phyloP scores from a whole-genome alignment of 2,113 vertebrate species.

The Hippopotamus amphibius region DNA sequence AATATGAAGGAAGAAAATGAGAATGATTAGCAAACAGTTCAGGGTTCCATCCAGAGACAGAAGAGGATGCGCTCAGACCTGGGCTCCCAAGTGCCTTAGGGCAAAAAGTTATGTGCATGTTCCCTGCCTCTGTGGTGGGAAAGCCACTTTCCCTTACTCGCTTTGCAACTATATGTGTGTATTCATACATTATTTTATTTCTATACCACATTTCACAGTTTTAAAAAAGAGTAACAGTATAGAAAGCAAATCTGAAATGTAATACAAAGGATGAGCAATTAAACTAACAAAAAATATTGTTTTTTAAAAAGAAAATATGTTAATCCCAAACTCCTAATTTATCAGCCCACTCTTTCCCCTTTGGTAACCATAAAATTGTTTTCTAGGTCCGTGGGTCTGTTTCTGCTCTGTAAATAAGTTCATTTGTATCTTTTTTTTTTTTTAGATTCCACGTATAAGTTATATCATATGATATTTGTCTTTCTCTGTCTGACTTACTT shows the following conservation, averaged over 20 bases:
- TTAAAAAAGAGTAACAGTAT: neutral
- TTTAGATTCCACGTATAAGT: neutral
- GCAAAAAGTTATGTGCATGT: neutral
- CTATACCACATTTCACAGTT: neutral
- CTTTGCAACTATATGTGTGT: neutral
- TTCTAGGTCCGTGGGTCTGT: neutral
- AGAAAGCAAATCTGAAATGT: neutral
- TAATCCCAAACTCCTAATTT: neutral
- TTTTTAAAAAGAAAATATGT: neutral
- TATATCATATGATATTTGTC: neutral
- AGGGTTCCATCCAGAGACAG: neutral
- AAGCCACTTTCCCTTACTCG: neutral
- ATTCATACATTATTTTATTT: neutral
- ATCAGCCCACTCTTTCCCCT: neutral
- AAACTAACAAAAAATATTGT: neutral
- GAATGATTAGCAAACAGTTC: neutral
- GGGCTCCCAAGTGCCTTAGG: rapidly evolving
- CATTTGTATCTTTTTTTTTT: neutral
- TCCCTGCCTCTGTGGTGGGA: neutral
- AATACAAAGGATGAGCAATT: neutral
- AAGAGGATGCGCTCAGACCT: neutral
- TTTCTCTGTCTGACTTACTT: neutral
- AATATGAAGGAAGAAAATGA: neutral
- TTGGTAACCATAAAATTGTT: neutral
- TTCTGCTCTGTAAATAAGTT: neutral